These are phyloP conservation scores for Hydra vulgaris DNA, from an alignment of 30 jellyfish, hydroid and myxozoan species.

Conservation along the genomic window DNA sequence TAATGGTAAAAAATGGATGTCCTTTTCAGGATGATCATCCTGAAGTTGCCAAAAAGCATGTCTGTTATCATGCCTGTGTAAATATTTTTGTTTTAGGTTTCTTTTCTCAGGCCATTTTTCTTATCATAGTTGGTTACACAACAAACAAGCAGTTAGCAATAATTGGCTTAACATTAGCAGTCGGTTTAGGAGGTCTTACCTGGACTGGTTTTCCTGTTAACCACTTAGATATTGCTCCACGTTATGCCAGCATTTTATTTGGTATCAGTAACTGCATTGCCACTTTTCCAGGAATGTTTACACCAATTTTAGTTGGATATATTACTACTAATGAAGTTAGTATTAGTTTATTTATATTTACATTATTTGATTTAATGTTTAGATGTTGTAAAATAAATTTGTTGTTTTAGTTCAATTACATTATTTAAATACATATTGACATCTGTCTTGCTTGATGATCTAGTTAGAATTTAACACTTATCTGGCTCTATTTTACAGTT, in stretches of 20 bases:
- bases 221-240: conserved; percentile 87
- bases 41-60: too few relatives aligned
- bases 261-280: conserved; percentile 94
- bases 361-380: too few relatives aligned
- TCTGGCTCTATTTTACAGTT: too few relatives aligned
- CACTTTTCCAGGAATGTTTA: conserved; percentile 84
- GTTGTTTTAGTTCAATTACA: too few relatives aligned
- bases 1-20: too few relatives aligned
- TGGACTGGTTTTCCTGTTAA: conserved; percentile 89
- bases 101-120: conserved; percentile 51
- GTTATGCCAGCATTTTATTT: conserved; percentile 76
- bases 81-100: too few relatives aligned
- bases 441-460: too few relatives aligned
- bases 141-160: conserved; percentile 49
- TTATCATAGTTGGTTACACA: conserved; percentile 70
- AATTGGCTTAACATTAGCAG: conserved; percentile 69
- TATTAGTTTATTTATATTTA: neutral
- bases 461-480: too few relatives aligned
- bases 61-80: too few relatives aligned
- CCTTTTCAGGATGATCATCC: too few relatives aligned
- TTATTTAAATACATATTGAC: too few relatives aligned
- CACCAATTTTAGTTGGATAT: conserved; percentile 78
- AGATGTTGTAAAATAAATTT: too few relatives aligned
- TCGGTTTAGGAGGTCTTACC: conserved; percentile 87
- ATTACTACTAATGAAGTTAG: conserved; percentile 65